Base-by-base conservation (phyloP, 2,113 vertebrate genomes). In the Lipophrys pholis region DNA sequence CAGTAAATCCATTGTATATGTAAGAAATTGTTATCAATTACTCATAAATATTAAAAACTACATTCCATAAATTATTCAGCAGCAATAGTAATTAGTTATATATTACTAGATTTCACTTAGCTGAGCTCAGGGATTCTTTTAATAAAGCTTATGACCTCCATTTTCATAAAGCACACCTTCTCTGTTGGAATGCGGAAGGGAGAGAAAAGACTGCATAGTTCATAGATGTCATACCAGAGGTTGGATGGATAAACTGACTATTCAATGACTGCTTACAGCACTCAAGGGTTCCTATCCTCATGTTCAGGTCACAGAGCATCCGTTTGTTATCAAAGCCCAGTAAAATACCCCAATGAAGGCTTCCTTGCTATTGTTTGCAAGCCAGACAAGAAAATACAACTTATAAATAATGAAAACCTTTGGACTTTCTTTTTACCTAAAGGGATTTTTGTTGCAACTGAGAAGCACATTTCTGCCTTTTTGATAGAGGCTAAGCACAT, bases 11-110 rank as follows among this genome's bases (percentile, higher is more conserved):
- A 65, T 12, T n/a, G 6, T 56, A 15, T 55, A 48, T 9, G 16
- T 39, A n/a, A 7, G 17, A 58, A 51, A 38, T 8, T 46, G 16
- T 8, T 6, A 52, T 43, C 5, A 51, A 17, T 21, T 12, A 40
- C 5, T 45, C 2, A 36, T 5, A n/a, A 43, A 46, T n/a, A 46
- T 46, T 46, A 46, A n/a, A 17, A 49, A 40, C 35, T 36, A 16
- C 2, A 45, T 78, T 50, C 42, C 42, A 54, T 41, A 36, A 49
- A 35, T 53, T 8, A 42, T 42, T 48, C 15, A 48, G 59, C 8
- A 53, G 45, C 8, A 60, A 60, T 42, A 42, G 9, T 16, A 35
- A 53, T 7, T 61, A 3, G 3, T 48, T 61, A 15, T 10, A 10
- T 42, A 35, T 53, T 45, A 21, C 21, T 73, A 4, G 50, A 17